phyloP scores from a whole-genome alignment of 2,888 invertebrate genomes.

The Imbricaverruca yamaguchii region DNA sequence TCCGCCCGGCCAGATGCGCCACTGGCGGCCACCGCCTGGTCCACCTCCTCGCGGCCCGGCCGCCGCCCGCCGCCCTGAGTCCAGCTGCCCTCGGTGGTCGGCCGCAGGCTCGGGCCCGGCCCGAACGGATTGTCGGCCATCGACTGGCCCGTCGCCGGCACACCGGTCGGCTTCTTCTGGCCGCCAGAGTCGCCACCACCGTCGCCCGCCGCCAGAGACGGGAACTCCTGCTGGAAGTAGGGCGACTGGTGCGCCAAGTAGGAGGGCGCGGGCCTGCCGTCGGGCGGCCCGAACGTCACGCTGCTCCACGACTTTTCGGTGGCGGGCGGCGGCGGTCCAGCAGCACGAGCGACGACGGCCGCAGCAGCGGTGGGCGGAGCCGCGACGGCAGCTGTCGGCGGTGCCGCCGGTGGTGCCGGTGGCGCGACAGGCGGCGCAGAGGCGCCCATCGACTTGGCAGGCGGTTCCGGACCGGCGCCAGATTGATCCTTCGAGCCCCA shows the following conservation, averaged over 20 bases:
- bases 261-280: slow-evolving; percentile 18
- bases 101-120: slow-evolving; percentile 33
- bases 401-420: slow-evolving; percentile 56
- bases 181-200: not conserved
- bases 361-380: not conserved
- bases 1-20: slow-evolving; percentile 18
- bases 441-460: not conserved
- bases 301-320: slow-evolving; percentile 20
- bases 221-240: slow-evolving; percentile 23
- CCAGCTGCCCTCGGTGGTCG: slow-evolving; percentile 33
- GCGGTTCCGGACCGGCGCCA: not conserved
- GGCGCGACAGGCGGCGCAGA: slow-evolving; percentile 48
- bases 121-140: slow-evolving; percentile 13
- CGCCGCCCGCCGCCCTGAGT: slow-evolving; percentile 31
- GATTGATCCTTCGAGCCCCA: slow-evolving; percentile 50
- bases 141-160: not conserved
- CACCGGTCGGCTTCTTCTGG: not conserved
- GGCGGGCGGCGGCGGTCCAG: not conserved
- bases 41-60: not conserved
- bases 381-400: slow-evolving; percentile 43
- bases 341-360: not conserved
- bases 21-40: not conserved
- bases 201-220: slow-evolving; percentile 4
- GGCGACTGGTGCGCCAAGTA: slow-evolving; percentile 14
- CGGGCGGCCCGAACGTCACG: slow-evolving; percentile 2